Conservation (phyloP, 2,888 invertebrate genomes). For the Neoascia interrupta region DNA sequence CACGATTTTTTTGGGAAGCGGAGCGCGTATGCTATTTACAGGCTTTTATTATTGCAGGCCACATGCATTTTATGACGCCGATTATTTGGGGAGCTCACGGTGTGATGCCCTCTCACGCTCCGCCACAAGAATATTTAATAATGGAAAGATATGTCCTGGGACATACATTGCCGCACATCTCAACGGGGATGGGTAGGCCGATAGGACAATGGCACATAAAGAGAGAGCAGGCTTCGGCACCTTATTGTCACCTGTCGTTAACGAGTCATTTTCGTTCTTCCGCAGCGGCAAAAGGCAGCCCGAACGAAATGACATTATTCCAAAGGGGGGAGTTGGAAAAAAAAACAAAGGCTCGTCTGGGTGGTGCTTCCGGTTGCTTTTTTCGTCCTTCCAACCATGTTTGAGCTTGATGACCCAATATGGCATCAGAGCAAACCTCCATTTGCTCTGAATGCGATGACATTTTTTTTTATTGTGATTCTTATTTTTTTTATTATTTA, state of each 20-base stretch:
- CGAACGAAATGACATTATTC: slow-evolving; percentile 42
- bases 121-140: slow-evolving; percentile 60
- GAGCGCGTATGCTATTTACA: slow-evolving; percentile 55
- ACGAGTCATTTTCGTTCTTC: slow-evolving; percentile 59
- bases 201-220: slow-evolving; percentile 8
- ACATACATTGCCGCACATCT: not conserved
- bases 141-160: slow-evolving; percentile 59
- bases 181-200: not conserved
- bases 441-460: slow-evolving; percentile 52
- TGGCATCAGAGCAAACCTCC: slow-evolving; percentile 41
- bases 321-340: slow-evolving; percentile 13
- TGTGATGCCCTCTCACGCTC: not conserved
- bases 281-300: not conserved
- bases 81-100: slow-evolving; percentile 33
- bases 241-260: slow-evolving; percentile 66
- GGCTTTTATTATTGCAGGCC: slow-evolving; percentile 68
- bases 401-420: slow-evolving; percentile 32
- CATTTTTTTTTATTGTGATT: slow-evolving; percentile 12
- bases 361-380: slow-evolving; percentile 16
- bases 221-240: slow-evolving; percentile 7
- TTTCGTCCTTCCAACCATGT: slow-evolving; percentile 13
- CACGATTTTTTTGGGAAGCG: too few relatives aligned
- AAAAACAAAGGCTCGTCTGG: slow-evolving; percentile 20
- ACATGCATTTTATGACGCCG: slow-evolving; percentile 63
- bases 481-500: slow-evolving; percentile 30